phyloP scores from a whole-genome alignment of 2,797 vertebrate genomes.

The Falco cherrug region DNA sequence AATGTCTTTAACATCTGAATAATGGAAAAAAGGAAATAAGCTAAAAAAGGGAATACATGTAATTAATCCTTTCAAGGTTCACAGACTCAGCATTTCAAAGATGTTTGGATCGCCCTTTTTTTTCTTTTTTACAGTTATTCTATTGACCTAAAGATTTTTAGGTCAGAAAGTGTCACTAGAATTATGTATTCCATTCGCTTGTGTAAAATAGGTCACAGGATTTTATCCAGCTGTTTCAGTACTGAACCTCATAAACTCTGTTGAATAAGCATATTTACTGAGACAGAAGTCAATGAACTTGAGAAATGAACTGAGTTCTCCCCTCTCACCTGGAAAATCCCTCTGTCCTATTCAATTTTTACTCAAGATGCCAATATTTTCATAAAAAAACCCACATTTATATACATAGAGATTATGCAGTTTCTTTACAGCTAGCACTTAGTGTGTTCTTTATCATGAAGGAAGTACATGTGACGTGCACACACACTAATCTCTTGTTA shows the following conservation, averaged over 20 bases:
- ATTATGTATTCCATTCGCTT: neutral
- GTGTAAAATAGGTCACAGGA: conserved; percentile 20
- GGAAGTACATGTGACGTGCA: rapidly evolving
- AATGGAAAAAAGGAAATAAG: neutral
- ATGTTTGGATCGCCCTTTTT: neutral
- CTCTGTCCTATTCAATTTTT: neutral
- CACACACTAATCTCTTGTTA: neutral
- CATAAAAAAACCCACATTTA: neutral
- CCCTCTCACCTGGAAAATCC: neutral
- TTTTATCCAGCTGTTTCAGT: conserved; percentile 31
- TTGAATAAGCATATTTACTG: conserved; percentile 57
- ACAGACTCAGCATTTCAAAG: neutral
- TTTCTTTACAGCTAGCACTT: neutral
- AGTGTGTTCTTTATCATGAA: neutral
- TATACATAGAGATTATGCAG: neutral
- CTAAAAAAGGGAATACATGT: neutral
- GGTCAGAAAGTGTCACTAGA: conserved; percentile 12
- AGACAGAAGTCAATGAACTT: neutral
- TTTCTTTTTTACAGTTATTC: neutral
- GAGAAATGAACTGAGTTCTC: neutral
- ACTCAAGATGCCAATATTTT: neutral
- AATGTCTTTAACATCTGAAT: neutral
- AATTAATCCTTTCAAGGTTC: conserved; percentile 17
- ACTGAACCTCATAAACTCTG: neutral
- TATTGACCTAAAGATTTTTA: neutral